Evolutionary conservation across 2,113 vertebrate genomes (phyloP).

Genomic region (Parotia lawesii): DNA sequence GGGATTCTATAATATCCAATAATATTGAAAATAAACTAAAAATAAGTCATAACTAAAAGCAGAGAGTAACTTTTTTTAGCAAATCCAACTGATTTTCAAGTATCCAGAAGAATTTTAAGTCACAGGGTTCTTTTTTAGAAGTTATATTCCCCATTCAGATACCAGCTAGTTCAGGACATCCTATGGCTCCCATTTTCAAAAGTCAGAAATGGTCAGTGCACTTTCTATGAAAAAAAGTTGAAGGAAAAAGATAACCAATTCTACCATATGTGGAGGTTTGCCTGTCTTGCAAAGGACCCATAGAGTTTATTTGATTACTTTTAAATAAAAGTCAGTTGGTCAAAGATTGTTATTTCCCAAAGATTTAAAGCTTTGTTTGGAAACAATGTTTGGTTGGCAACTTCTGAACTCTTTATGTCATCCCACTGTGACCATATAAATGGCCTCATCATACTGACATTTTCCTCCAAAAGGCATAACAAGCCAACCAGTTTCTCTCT

Average conservation of each 20-base stretch:
- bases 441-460: not conserved
- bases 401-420: not conserved
- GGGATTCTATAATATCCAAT: not conserved
- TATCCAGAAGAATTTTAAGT: not conserved
- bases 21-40: not conserved
- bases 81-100: not conserved
- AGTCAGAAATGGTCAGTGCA: not conserved
- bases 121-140: not conserved
- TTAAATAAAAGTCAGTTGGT: not conserved
- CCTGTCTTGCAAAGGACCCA: not conserved
- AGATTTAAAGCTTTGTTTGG: not conserved
- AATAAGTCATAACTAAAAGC: not conserved
- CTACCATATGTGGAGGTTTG: not conserved
- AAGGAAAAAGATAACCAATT: not conserved
- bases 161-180: not conserved
- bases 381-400: not conserved
- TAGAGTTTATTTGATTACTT: not conserved
- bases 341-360: not conserved
- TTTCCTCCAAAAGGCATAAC: not conserved
- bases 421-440: not conserved
- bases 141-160: not conserved
- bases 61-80: not conserved
- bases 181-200: not conserved
- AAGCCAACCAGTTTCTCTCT: not conserved
- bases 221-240: not conserved